Base-by-base conservation (phyloP, 2,888 invertebrate species). In the Ectobius pallidus region DNA sequence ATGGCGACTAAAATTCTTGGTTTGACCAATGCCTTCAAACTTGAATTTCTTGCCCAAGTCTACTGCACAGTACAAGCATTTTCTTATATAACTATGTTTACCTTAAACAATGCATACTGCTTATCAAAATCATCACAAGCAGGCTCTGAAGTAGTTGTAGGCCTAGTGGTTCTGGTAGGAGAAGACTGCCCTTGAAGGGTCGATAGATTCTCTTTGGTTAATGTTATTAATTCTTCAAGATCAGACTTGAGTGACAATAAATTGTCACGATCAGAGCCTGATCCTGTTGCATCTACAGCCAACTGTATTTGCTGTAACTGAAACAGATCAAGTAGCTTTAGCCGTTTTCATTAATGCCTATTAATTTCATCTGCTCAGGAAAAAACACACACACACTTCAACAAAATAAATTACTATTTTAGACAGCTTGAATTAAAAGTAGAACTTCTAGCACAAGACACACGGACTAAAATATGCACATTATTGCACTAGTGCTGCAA, bases 51-150 rank as follows among this genome's bases (percentile, higher is more conserved):
- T n/a, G n/a, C n/a, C n/a, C n/a, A n/a, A n/a, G n/a, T n/a, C n/a
- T n/a, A n/a, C n/a, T n/a, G n/a, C n/a, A n/a, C n/a, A 72, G 25
- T 27, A 58, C 30, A 39, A 39, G 14, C 6, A 46, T 46, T 14
- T 75, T 68, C 27, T 70, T 69, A 27, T 63, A 30, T 63, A 39
- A 68, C n/a, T 73, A 76, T 74, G 71, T 34, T 80, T 83, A 90
- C 90, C 90, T 91, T 90, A 80, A 91, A 91, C 76, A 89, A 82
- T 62, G 88, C 88, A 85, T 90, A 91, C 83, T 91, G 91, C 79
- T 84, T 83, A 49, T 83, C 85, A 71, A 86, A 79, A 3, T 80
- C 78, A 78, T 83, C 81, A 18, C n/a, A n/a, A n/a, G 79, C 80
- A 14, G 79, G 75, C 25, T 77, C 75, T 27, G 70, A 4, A n/a